These are phyloP conservation scores for Digitonthophagus gazella DNA, from an alignment of 2,888 invertebrate genomes.

Conservation along the genomic window DNA sequence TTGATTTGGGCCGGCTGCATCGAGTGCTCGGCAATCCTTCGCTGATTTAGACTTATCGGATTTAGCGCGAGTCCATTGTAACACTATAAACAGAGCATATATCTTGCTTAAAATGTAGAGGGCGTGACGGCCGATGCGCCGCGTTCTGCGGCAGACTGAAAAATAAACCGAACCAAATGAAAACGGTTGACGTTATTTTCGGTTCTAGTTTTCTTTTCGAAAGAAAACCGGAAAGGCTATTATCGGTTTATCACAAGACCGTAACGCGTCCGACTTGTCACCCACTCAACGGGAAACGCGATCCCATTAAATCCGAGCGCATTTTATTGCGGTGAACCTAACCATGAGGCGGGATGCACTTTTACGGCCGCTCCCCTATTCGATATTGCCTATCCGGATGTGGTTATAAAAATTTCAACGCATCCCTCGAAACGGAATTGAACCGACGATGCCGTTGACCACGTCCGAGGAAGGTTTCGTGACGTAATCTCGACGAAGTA, in stretches of 20 bases:
- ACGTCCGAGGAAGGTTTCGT: neutral
- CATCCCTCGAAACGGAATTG: neutral
- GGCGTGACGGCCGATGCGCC: neutral
- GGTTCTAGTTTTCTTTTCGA: neutral
- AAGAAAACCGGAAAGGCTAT: neutral
- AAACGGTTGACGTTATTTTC: neutral
- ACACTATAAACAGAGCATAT: neutral
- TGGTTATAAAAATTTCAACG: neutral
- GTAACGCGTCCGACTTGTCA: neutral
- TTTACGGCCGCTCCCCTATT: neutral
- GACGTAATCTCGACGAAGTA: neutral
- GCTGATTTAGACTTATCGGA: neutral
- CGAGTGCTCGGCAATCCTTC: neutral
- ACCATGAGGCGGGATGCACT: neutral
- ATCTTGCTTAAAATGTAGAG: neutral
- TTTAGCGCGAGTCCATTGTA: neutral
- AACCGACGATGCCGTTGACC: neutral
- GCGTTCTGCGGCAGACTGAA: too few species aligned
- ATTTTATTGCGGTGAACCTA: neutral
- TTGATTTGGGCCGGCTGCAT: neutral
- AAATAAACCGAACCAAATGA: neutral
- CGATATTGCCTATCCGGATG: neutral
- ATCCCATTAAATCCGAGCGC: neutral
- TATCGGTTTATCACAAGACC: neutral
- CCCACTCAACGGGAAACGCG: neutral